Evolutionary conservation across 2,797 vertebrate species (phyloP).

Genomic region (Poeciliopsis paucimaculata): DNA sequence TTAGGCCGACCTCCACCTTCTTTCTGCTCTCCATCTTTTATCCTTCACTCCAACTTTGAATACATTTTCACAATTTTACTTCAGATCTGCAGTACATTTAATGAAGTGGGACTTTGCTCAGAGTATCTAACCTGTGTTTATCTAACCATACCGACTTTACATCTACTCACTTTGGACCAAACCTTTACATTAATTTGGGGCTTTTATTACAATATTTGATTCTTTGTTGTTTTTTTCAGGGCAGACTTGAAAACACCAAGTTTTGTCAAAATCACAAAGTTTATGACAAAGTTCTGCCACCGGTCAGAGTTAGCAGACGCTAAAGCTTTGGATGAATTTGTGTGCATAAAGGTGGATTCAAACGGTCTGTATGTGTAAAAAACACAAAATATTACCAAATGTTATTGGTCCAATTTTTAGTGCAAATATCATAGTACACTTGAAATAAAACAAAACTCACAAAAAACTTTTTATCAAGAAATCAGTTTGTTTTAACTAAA

Average conservation of each 20-base stretch:
- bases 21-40: conserved; percentile 34
- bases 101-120: background rate
- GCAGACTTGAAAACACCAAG: background rate
- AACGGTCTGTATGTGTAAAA: background rate
- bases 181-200: background rate
- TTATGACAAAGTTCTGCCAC: background rate
- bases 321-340: background rate
- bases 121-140: background rate
- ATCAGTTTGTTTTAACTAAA: too few relatives aligned
- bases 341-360: background rate
- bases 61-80: background rate
- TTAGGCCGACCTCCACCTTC: conserved; percentile 62
- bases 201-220: background rate
- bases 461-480: too few relatives aligned
- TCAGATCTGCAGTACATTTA: background rate
- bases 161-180: background rate
- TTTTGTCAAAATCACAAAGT: background rate
- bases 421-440: too few relatives aligned
- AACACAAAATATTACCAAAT: too few relatives aligned
- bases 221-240: background rate
- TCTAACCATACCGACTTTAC: background rate
- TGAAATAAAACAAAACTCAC: too few relatives aligned
- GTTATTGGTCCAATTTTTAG: too few relatives aligned
- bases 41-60: conserved; percentile 17
- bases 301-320: background rate